phyloP scores from a whole-genome alignment of 1,140 invertebrate species.

The Tribolium castaneum region DNA sequence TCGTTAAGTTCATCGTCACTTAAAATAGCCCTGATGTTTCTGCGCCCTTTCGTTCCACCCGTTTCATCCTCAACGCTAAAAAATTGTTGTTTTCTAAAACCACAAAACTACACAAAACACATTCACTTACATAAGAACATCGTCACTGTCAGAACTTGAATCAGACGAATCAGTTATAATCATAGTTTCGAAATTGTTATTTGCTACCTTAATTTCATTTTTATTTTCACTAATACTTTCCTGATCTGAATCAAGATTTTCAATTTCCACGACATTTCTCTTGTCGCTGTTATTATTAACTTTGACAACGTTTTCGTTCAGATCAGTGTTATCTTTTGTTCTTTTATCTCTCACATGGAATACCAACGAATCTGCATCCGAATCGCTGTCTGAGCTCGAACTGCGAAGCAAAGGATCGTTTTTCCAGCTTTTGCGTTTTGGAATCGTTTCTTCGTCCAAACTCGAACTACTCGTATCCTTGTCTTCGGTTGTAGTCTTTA shows the following conservation, averaged over 20 bases:
- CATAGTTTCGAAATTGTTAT: not conserved
- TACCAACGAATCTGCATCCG: not conserved
- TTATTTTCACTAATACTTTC: not conserved
- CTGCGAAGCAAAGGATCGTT: not conserved
- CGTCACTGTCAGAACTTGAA: slow-evolving; percentile 3
- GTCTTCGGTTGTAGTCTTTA: no score
- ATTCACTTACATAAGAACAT: not conserved
- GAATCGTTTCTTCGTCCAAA: not conserved
- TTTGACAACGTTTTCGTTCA: not conserved
- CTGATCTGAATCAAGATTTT: not conserved
- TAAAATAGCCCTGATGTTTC: slow-evolving; percentile 8
- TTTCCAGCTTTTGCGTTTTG: not conserved
- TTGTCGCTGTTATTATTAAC: no score
- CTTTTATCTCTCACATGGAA: not conserved
- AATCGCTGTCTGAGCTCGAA: not conserved
- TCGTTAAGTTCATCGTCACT: not conserved
- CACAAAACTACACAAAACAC: not conserved
- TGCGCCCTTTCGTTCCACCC: slow-evolving; percentile 4
- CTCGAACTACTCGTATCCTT: not conserved
- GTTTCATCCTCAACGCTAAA: not conserved
- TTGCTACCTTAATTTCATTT: not conserved
- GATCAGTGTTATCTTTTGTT: not conserved
- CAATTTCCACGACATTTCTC: not conserved
- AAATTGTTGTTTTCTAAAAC: not conserved
- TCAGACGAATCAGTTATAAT: not conserved